Base-by-base conservation (phyloP, 2,113 vertebrate species). In the Chrysemys picta region DNA sequence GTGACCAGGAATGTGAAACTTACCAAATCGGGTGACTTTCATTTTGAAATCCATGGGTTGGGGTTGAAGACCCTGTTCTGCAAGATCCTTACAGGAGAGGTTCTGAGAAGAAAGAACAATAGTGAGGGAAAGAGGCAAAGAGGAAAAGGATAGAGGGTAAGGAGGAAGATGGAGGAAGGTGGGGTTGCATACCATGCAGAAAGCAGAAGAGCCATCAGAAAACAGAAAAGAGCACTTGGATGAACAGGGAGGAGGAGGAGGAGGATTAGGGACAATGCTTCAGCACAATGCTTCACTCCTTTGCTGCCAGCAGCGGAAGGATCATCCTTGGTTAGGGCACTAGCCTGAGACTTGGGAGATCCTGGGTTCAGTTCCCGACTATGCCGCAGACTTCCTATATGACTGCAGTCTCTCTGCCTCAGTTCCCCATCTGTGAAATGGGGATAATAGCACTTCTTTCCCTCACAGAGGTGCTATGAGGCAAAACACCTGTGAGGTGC, bases 51-150 rank as follows among this genome's bases (percentile, higher is more conserved):
- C 56, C 10, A 10, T 27, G 56, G 56, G 24, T 59, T 59, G 56
- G 52, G 12, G 85, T 90, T 22, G 2, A 49, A 25, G 2, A 3
- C 10, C 11, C 27, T 42, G 0, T 38, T n/a, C 89, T 62, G 47
- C 25, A 89, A 29, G 56, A 59, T 11, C 56, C 25, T 29, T 27
- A 62, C 59, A 62, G 59, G 59, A 14, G 13, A 62, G 13, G 9
- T 45, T 80, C 38, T 14, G 52, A 75, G 13, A 8, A 91, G 35
- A 16, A 54, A 84, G 47, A 17, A 49, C n/a, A 81, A 91, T 17
- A 54, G 54, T 0, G 1, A 91, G 16, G 12, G 31, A 82, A 38
- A 88, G 83, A 59, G 22, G 35, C 53, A 88, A 86, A 81, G 49
- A 38, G 10, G n/a, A 49, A 45, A 82, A 38, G 13, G 5, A 3